Conservation (phyloP, 2,797 vertebrate genomes). For the Clangula hyemalis region DNA sequence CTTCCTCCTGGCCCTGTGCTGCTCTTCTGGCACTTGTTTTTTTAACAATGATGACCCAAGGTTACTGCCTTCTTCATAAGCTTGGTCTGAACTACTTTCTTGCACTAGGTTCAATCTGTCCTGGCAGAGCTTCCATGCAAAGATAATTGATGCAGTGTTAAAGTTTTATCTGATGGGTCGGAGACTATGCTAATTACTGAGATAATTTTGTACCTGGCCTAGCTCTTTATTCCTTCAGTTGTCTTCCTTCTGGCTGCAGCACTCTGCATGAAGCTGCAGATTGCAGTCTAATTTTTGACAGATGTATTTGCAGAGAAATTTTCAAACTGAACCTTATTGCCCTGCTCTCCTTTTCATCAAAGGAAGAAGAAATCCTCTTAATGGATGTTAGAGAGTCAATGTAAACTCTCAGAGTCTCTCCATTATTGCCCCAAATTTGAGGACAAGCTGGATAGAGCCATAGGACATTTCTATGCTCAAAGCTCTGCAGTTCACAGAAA, state of each 20-base stretch:
- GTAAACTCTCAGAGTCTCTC: background rate
- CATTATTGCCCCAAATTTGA: background rate
- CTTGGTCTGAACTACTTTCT: background rate
- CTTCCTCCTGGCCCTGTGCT: background rate
- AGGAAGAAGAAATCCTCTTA: background rate
- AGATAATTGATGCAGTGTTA: background rate
- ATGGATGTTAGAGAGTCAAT: background rate
- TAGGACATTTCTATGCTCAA: background rate
- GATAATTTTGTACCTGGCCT: background rate
- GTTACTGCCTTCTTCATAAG: background rate
- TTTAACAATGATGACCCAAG: background rate
- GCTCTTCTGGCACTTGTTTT: background rate
- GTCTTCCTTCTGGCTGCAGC: background rate
- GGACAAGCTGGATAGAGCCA: background rate
- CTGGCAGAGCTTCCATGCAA: background rate
- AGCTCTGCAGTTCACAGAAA: background rate
- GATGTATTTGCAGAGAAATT: background rate
- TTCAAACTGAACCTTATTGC: background rate
- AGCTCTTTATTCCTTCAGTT: background rate
- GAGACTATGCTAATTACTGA: background rate
- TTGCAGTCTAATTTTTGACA: background rate
- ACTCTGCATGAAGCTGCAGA: background rate
- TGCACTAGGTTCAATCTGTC: background rate
- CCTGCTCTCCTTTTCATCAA: background rate
- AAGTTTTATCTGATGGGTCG: background rate